These are phyloP conservation scores for Drosophila santomea DNA, from an alignment of 1,140 invertebrate species.

Conservation along the genomic window DNA sequence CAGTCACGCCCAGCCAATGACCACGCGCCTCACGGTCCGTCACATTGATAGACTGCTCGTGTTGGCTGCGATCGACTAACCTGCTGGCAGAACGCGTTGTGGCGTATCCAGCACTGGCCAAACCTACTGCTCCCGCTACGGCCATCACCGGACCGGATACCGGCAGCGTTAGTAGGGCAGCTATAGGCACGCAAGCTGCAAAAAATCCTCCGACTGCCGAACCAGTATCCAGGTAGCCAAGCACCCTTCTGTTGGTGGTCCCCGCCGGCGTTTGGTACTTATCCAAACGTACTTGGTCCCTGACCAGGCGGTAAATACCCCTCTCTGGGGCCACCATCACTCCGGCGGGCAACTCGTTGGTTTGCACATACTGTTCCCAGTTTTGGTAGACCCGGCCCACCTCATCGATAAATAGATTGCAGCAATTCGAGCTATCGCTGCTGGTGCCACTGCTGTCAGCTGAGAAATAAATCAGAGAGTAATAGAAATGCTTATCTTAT, in stretches of 20 bases:
- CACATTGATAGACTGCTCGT: slow-evolving; percentile 73
- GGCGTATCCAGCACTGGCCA: slow-evolving; percentile 59
- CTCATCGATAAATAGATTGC: slow-evolving; percentile 78
- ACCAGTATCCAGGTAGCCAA: slow-evolving; percentile 44
- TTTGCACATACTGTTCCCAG: slow-evolving; percentile 62
- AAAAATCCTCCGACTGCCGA: slow-evolving; percentile 50
- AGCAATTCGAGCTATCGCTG: slow-evolving; percentile 60
- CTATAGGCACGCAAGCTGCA: slow-evolving; percentile 67
- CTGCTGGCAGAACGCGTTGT: slow-evolving; percentile 48
- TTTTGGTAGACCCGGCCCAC: slow-evolving; percentile 74
- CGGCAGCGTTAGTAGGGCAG: slow-evolving; percentile 38
- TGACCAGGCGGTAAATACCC: slow-evolving; percentile 54
- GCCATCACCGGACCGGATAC: slow-evolving; percentile 62
- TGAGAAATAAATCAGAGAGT: neutral
- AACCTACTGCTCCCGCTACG: slow-evolving; percentile 45
- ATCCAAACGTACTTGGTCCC: slow-evolving; percentile 33
- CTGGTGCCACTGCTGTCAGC: slow-evolving; percentile 22
- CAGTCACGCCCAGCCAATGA: slow-evolving; percentile 62
- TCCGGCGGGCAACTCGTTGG: slow-evolving; percentile 66
- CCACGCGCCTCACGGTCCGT: slow-evolving; percentile 57
- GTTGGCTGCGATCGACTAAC: slow-evolving; percentile 63
- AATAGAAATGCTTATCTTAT: neutral
- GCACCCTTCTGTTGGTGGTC: slow-evolving; percentile 3
- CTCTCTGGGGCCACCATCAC: slow-evolving; percentile 63
- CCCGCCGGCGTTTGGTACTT: slow-evolving; percentile 52